phyloP scores from a whole-genome alignment of 1,140 invertebrate species.

The Sarcophaga bullata region DNA sequence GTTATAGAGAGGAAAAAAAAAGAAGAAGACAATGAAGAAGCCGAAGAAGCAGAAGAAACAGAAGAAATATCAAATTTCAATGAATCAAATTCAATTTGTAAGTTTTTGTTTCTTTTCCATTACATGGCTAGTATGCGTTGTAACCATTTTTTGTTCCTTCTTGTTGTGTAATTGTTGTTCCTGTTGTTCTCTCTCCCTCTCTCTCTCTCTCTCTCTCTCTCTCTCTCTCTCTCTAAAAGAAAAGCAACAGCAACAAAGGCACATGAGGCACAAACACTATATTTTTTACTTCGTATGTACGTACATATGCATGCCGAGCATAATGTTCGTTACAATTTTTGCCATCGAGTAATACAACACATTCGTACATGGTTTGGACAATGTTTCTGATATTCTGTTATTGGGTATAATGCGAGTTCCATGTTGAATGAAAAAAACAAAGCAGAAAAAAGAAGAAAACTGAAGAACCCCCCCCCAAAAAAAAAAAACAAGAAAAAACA shows the following conservation, averaged over 20 bases:
- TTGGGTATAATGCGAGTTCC: background rate
- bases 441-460: background rate
- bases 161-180: background rate
- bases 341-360: too few relatives aligned
- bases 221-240: background rate
- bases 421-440: background rate
- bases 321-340: too few relatives aligned
- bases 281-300: background rate
- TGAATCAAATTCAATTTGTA: constrained; percentile 65
- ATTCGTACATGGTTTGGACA: too few relatives aligned
- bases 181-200: background rate
- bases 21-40: background rate
- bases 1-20: too few relatives aligned
- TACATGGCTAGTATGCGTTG: constrained; percentile 18
- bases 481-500: too few relatives aligned
- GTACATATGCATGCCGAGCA: background rate
- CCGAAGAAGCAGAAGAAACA: background rate
- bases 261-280: background rate
- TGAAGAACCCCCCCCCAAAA: background rate
- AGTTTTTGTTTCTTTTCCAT: constrained; percentile 43
- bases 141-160: background rate
- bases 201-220: background rate
- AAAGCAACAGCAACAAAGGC: background rate
- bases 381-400: background rate
- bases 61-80: constrained; percentile 64